Base-by-base conservation (phyloP, 92 coral and sea anemone genomes). In the Parazoanthus atlanticus region DNA sequence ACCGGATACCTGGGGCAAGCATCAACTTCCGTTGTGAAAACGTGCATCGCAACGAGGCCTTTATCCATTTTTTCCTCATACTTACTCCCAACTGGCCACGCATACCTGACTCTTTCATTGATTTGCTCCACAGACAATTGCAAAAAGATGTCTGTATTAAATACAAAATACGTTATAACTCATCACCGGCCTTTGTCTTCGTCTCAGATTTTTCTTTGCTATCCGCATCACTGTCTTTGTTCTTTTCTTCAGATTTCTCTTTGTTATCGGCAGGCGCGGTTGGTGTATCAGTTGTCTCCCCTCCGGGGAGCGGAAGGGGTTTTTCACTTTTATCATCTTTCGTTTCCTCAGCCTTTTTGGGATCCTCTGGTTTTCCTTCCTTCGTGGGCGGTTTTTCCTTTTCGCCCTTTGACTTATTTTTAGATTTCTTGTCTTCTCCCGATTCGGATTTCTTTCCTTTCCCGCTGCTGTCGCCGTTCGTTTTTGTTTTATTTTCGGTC, bases 231-330 rank as follows among this genome's bases (percentile, higher is more conserved):
- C 29, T 38, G 74, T 21, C 65, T 38, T 71, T 54, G 29, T 46
- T 36, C 61, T 71, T 84, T 21, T 34, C 78, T 47, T 69, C 64
- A 43, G 77, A 26, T 70, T 84, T 17, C 12, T 84, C 87, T 61
- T 79, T 79, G 21, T 74, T 80, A 26, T 90, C 86, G 3, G 56
- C 79, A 26, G 74, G 38, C 33, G 69, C 2, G 65, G 75, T 65
- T 65, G 76, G 86, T 58, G 30, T 56, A 9, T 80, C 76, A 71
- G 58, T 49, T 30, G 83, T 69, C 77, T 89, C 86, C 78, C 78
- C 86, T 25, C 87, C 86, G 21, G 93, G 95, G 83, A 91, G 86
- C 88, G 93, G 90, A 49, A 93, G 80, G 8, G 95, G 93, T 36
- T 93, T 84, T 79, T 90, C 95, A 19, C 33, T 33, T 74, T 89